Evolutionary conservation across 2,888 invertebrate genomes (phyloP), one percentile per base, ranked within the genome.

Genomic region (Bruchidius siliquastri): DNA sequence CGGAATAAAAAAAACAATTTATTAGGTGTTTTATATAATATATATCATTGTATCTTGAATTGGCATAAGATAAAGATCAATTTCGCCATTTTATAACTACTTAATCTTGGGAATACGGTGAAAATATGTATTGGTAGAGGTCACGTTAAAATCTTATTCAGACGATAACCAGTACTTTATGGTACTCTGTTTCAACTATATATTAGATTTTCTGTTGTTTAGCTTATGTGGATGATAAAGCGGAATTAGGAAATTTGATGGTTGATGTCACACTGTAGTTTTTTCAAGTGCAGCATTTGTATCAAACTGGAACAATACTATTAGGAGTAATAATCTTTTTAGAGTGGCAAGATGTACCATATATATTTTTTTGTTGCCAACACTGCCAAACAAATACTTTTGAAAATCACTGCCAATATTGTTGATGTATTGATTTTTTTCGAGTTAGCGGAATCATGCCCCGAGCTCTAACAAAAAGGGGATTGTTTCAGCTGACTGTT

Each of bases 351-450:
- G 30, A 69, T 26, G 21, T 30, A 69, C 3, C 67, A 69, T 73
- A 72, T 69, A 71, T 74, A 71, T 71, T 72, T 73, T 74, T 74
- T 68, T 67, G 74, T 72, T 71, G 71, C 68, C 30, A 76, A 73
- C 74, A 77, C 78, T 78, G 78, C 78, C 78, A 77, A 75, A 13
- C 49, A 49, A 49, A 49, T 49, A 49, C 49, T 13, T 71, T 69
- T 71, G 71, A 71, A 72, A 73, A 72, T 77, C 77, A 77, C 77
- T 77, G 77, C 77, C 77, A 77, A 71, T 76, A 73, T 76, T 77
- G 77, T 77, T 77, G 74, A 77, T 49, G 2, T 2, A 4, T 26
- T 77, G 73, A 76, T 76, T 76, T 74, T 74, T 67, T 71, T 71
- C 21, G 68, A 69, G 73, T 71, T 30, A 30, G 69, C 71, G 49